Conservation (phyloP, 1,140 invertebrate genomes). For the Ylistrum balloti region DNA sequence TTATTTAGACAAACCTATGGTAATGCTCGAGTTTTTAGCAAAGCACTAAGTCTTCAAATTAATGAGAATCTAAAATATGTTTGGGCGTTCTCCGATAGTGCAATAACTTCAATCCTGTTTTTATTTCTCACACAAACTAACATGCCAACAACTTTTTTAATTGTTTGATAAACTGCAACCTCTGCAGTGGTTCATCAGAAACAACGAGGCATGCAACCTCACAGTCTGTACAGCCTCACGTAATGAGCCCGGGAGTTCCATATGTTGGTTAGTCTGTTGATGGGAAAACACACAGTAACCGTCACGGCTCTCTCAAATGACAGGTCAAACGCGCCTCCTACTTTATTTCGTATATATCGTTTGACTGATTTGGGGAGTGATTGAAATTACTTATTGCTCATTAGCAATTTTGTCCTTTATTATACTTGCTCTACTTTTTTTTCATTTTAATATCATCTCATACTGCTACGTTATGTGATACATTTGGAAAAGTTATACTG, state of each 20-base stretch:
- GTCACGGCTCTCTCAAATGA: not conserved
- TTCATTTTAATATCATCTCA: too few species aligned
- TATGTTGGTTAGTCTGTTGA: not conserved
- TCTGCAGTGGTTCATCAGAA: conserved; percentile 5
- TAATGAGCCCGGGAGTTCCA: not conserved
- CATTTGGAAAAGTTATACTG: too few species aligned
- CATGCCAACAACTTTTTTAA: conserved; percentile 39
- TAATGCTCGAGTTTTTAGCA: not conserved
- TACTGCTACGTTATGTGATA: too few species aligned
- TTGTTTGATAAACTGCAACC: conserved; percentile 38
- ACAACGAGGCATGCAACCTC: conserved; percentile 18
- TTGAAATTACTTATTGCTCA: too few species aligned
- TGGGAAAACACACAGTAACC: not conserved
- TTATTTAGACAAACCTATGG: too few species aligned
- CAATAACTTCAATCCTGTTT: not conserved
- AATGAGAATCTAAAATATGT: not conserved
- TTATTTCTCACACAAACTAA: conserved; percentile 8
- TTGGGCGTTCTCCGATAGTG: conserved; percentile 4
- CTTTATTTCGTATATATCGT: too few species aligned
- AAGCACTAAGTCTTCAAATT: not conserved
- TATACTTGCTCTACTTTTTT: too few species aligned
- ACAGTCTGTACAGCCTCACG: not conserved
- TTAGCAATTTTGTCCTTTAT: too few species aligned
- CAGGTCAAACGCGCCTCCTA: not conserved
- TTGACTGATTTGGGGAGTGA: too few species aligned